These are phyloP conservation scores for Hippocampus barbouri DNA, from an alignment of 2,113 vertebrate species.

Conservation along the genomic window DNA sequence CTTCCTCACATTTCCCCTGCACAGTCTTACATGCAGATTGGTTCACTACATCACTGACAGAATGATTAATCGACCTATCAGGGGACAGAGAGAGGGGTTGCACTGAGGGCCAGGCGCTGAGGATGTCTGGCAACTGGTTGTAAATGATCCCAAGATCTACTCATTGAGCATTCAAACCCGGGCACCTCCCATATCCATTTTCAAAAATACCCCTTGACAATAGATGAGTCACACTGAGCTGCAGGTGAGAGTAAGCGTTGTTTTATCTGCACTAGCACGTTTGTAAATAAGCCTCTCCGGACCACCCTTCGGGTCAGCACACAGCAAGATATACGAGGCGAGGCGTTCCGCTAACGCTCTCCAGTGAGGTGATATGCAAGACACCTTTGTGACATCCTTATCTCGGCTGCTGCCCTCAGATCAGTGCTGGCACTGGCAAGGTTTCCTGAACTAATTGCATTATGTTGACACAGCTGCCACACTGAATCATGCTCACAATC, in stretches of 20 bases:
- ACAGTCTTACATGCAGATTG: constrained; percentile 60
- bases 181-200: constrained; percentile 33
- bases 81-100: constrained; percentile 43
- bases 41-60: constrained; percentile 61
- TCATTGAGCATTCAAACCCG: constrained; percentile 42
- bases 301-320: constrained; percentile 32
- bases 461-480: constrained; percentile 31
- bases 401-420: constrained; percentile 32
- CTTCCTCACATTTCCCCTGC: constrained; percentile 35
- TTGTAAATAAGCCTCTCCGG: constrained; percentile 49
- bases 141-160: constrained; percentile 55
- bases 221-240: constrained; percentile 59
- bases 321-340: constrained; percentile 30
- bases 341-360: constrained; percentile 38
- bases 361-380: constrained; percentile 27
- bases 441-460: constrained; percentile 37
- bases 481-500: constrained; percentile 25
- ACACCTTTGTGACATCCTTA: constrained; percentile 45
- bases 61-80: constrained; percentile 66
- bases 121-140: constrained; percentile 59
- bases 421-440: constrained; percentile 30
- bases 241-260: constrained; percentile 62
- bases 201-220: constrained; percentile 56
- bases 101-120: constrained; percentile 33
- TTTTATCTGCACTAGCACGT: constrained; percentile 52